Conservation (phyloP, 1,140 invertebrate species). For the Pentalonia nigronervosa region DNA sequence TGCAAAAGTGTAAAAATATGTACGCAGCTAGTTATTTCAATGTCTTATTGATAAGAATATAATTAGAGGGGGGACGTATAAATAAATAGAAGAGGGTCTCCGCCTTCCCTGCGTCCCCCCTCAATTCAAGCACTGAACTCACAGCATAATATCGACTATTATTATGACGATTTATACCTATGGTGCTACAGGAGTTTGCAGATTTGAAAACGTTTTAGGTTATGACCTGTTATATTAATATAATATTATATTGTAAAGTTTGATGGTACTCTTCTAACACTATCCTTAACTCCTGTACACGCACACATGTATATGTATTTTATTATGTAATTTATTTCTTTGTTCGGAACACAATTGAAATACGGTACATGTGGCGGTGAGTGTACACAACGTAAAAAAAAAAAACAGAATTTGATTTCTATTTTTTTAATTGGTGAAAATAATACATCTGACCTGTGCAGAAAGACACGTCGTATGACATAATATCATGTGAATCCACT, state of each 20-base stretch:
- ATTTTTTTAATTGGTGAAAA: background rate
- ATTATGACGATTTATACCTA: too few species aligned
- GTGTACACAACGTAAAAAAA: background rate
- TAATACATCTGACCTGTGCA: background rate
- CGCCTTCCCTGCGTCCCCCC: too few species aligned
- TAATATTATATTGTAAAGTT: background rate
- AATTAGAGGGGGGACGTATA: too few species aligned
- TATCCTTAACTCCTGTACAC: background rate
- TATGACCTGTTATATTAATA: background rate
- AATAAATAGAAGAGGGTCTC: too few species aligned
- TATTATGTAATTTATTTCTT: constrained; percentile 22
- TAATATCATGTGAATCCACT: background rate
- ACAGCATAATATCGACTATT: too few species aligned
- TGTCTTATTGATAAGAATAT: too few species aligned
- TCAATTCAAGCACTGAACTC: too few species aligned
- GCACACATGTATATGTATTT: background rate
- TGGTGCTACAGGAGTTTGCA: background rate
- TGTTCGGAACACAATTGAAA: constrained; percentile 28
- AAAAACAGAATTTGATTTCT: constrained; percentile 9
- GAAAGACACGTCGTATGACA: background rate
- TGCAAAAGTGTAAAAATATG: too few species aligned
- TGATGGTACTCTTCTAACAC: background rate
- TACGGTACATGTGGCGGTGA: background rate
- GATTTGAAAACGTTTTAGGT: background rate
- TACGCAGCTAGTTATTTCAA: too few species aligned